Conservation (phyloP, 2,113 vertebrate species). For the Ctenomys sociabilis region DNA sequence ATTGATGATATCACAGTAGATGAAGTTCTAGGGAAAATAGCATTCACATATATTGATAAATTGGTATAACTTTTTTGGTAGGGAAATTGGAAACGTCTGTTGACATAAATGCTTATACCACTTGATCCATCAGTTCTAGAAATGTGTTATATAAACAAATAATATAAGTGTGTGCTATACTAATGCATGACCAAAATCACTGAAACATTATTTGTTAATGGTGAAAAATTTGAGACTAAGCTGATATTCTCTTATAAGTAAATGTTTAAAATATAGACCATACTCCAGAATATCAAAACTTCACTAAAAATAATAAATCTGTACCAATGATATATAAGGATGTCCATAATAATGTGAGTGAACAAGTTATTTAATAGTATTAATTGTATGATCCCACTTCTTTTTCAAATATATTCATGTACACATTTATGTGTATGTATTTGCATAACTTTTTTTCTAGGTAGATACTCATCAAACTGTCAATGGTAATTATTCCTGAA, state of each 20-base stretch:
- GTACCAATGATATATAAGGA: background rate
- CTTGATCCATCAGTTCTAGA: conserved; percentile 27
- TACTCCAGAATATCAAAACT: background rate
- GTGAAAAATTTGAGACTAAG: background rate
- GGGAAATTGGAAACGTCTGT: background rate
- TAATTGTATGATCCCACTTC: background rate
- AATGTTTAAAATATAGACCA: background rate
- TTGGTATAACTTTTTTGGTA: background rate
- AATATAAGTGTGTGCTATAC: background rate
- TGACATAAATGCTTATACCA: background rate
- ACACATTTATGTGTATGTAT: background rate
- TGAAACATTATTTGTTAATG: conserved; percentile 1
- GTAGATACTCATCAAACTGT: background rate
- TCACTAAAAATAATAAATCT: conserved; percentile 24
- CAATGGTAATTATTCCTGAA: background rate
- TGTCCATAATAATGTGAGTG: background rate
- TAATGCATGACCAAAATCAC: background rate
- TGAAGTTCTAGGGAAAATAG: background rate
- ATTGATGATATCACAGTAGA: background rate
- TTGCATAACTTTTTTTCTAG: background rate
- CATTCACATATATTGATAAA: conserved; percentile 37
- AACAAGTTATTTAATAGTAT: background rate
- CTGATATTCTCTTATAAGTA: background rate
- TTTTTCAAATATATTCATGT: background rate
- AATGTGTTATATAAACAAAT: conserved; percentile 23